These are phyloP conservation scores for Molossus molossus DNA, from an alignment of 2,797 vertebrate genomes.

Conservation along the genomic window DNA sequence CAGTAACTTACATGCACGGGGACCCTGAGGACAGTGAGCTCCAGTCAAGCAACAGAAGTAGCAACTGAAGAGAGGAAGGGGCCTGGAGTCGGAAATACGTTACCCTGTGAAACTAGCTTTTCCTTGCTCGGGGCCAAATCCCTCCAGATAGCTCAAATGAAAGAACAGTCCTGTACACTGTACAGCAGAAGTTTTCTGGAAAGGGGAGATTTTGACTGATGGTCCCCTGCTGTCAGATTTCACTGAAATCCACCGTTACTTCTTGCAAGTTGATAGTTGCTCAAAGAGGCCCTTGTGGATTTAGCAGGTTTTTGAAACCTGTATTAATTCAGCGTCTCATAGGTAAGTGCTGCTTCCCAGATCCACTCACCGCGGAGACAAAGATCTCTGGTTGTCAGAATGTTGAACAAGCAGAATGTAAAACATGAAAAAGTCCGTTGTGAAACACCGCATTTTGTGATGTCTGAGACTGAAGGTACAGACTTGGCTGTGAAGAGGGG, in stretches of 20 bases:
- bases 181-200: neutral
- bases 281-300: neutral
- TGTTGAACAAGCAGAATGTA: neutral
- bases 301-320: neutral
- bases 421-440: neutral
- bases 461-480: neutral
- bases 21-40: neutral
- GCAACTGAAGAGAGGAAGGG: neutral
- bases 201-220: conserved; percentile 35
- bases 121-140: neutral
- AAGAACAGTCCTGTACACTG: neutral
- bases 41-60: neutral
- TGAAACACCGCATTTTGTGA: neutral
- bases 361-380: neutral
- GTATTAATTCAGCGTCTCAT: neutral
- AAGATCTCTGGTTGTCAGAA: neutral
- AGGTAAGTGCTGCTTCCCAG: neutral
- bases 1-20: neutral
- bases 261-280: neutral
- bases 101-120: neutral
- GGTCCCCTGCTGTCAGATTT: neutral
- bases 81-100: neutral
- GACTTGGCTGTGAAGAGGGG: neutral
- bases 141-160: neutral
- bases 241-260: neutral